Evolutionary conservation across 2,113 vertebrate genomes (phyloP).

Genomic region (Macquaria australasica): DNA sequence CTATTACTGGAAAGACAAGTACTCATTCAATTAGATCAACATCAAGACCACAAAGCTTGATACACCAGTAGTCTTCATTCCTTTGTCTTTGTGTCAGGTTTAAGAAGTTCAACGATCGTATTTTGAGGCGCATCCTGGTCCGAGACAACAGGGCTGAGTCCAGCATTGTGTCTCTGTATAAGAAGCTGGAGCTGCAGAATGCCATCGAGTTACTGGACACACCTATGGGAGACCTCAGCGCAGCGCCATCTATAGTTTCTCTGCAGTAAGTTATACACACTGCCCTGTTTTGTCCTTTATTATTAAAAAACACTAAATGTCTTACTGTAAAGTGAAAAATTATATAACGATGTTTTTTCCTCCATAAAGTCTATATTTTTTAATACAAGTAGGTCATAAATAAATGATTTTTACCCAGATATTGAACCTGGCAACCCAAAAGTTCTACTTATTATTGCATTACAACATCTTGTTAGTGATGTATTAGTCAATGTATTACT

Average conservation of each 20-base stretch:
- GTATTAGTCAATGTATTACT: background rate
- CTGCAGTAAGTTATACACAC: conserved; percentile 82
- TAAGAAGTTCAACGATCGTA: conserved; percentile 91
- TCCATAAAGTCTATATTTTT: background rate
- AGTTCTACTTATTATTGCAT: background rate
- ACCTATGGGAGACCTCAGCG: conserved; percentile 81
- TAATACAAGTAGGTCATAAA: too few species aligned
- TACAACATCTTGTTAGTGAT: background rate
- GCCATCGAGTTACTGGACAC: conserved; percentile 90
- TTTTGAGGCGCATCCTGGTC: conserved; percentile 91
- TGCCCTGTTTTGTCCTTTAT: background rate
- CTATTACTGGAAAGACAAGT: too few species aligned
- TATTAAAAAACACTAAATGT: background rate
- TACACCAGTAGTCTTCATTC: background rate
- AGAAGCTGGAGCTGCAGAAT: conserved; percentile 93
- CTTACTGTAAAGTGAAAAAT: background rate
- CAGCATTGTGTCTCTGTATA: conserved; percentile 92
- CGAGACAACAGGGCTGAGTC: conserved; percentile 89
- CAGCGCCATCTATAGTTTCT: conserved; percentile 76
- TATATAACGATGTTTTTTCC: background rate
- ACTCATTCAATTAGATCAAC: background rate
- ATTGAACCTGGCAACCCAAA: background rate
- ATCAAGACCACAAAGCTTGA: background rate
- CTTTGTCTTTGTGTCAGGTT: conserved; percentile 84
- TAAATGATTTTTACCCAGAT: background rate